A percentile compares a stretch with the other conserved stretches of the same genome.
phyloP scores from a whole-genome alignment of 2,888 invertebrate species.

The Patella ulyssiponensis region DNA sequence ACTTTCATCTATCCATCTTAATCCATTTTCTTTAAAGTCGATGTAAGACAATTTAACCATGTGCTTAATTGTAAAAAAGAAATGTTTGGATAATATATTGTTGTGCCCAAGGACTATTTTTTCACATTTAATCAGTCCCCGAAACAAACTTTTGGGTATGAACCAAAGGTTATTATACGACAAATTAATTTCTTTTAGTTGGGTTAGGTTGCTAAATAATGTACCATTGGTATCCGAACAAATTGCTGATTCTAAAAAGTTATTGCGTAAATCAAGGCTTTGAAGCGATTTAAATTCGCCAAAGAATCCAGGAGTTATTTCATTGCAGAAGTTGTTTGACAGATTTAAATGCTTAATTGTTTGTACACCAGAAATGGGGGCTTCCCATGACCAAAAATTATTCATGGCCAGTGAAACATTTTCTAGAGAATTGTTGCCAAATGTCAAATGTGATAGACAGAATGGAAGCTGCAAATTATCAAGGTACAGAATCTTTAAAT shows the following conservation, averaged over 20 bases:
- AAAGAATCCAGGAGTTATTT: constrained; percentile 20
- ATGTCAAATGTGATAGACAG: constrained; percentile 2
- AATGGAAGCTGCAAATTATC: constrained; percentile 18
- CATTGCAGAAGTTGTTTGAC: constrained; percentile 9
- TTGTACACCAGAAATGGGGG: constrained; percentile 25
- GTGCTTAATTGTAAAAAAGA: too few species aligned
- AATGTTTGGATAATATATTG: too few species aligned
- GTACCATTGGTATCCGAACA: background rate
- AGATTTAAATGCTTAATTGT: constrained; percentile 18
- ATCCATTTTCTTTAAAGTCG: too few species aligned
- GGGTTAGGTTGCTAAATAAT: too few species aligned
- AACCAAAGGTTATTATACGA: too few species aligned
- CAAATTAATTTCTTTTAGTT: too few species aligned
- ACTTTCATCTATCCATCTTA: too few species aligned
- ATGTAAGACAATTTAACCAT: too few species aligned
- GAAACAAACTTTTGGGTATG: too few species aligned
- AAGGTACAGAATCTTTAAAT: constrained; percentile 15
- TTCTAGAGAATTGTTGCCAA: constrained; percentile 22
- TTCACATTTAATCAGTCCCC: too few species aligned
- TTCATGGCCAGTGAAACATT: constrained; percentile 21
- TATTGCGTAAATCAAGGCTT: constrained; percentile 13
- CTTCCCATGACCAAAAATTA: constrained; percentile 14
- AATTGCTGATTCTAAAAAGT: constrained; percentile 9
- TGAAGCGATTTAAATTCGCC: constrained; percentile 1
- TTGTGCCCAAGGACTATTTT: too few species aligned